Conservation (phyloP, 2,113 vertebrate species). For the Brevimyrus niger region DNA sequence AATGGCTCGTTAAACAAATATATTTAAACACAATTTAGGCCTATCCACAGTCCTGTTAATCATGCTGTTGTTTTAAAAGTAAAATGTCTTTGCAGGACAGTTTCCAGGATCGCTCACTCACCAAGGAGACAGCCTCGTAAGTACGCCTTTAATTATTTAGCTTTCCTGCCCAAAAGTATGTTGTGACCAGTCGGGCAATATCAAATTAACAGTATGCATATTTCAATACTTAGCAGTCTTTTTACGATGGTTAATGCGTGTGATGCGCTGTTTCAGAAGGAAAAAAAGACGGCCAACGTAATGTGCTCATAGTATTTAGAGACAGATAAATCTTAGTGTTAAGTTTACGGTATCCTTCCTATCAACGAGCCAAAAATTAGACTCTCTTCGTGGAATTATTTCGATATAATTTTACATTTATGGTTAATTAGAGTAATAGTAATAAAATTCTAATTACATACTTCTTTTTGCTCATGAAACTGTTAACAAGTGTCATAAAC, state of each 20-base stretch:
- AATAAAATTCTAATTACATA: neutral
- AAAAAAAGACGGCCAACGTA: neutral
- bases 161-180: slow-evolving; percentile 25
- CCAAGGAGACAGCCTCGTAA: slow-evolving; percentile 48
- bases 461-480: neutral
- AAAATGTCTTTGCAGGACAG: slow-evolving; percentile 32
- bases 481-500: neutral
- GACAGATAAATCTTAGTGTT: neutral
- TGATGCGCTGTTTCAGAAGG: neutral
- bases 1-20: neutral
- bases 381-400: neutral
- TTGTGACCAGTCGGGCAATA: slow-evolving; percentile 35
- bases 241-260: neutral
- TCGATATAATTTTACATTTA: neutral
- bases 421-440: neutral
- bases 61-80: neutral
- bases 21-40: neutral
- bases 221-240: slow-evolving; percentile 29
- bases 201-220: slow-evolving; percentile 38
- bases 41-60: neutral
- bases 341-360: neutral
- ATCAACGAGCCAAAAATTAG: neutral
- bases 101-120: slow-evolving; percentile 31
- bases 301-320: neutral
- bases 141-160: slow-evolving; percentile 48